Base-by-base conservation (phyloP, 2,113 vertebrate genomes). In the Vulpes lagopus region DNA sequence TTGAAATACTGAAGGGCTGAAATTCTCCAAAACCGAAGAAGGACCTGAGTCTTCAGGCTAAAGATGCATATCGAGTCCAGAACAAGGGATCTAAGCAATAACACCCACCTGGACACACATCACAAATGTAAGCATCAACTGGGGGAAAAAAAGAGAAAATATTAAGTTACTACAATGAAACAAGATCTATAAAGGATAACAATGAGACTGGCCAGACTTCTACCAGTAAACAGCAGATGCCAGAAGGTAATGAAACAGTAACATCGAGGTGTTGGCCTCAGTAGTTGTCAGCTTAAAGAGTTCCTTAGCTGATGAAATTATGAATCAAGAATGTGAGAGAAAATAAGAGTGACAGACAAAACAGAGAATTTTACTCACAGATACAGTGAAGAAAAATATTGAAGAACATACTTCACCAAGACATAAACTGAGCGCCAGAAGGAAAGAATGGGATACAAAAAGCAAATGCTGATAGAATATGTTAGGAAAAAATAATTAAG, bases 21-120 rank as follows among this genome's bases (percentile, higher is more conserved):
- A 35, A 32, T 2, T 93, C 89, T 95, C 51, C 35, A 81, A 69
- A 94, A 94, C 59, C 69, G 59, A 92, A 94, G 60, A 93, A 93
- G 30, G 49, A 90, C 67, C 49, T 74, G 30, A 60, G 25, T 60
- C 2, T 71, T 95, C 9, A 43, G 30, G 35, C 65, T 97, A 15
- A 85, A 94, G 69, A 89, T 81, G 12, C 8, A 49, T 22, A 51
- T 16, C 8, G 85, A 78, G 32, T 62, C 43, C 53, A 86, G 8
- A 97, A 91, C 5, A 84, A 74, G 53, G 15, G 9, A 80, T 67
- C 35, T 27, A 27, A 89, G 86, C 49, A 82, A 15, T 65, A 80
- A 89, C 93, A 89, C 32, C 27, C 12, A 82, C 30, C 55, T 32
- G 73, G n/a, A 76, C 35, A 81, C 65, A 86, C 57, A 78, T 10